Base-by-base conservation (phyloP, 2,888 invertebrate species). In the Hoplodrina blanda region DNA sequence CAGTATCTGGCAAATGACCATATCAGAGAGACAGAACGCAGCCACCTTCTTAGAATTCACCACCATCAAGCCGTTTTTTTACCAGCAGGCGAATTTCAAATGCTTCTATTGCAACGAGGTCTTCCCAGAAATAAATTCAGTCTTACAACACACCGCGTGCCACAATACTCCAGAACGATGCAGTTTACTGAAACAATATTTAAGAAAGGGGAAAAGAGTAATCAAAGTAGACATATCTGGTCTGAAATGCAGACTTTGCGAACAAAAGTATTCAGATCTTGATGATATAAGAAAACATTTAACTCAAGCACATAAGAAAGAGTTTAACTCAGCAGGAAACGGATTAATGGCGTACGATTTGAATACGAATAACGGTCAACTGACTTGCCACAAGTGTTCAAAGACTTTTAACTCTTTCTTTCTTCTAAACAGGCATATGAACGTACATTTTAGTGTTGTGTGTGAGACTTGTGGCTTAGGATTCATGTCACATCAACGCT, bases 1-100 rank as follows among this genome's bases (percentile, higher is more conserved):
- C 50, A 95, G 95, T 85, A 85, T 94, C 55, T 96, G 95, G 95
- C 95, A 95, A 92, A 94, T 95, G 95, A 95, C 95, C 1, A 89
- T 92, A 85, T 92, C 93, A 41, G 95, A 95, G 82, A 85, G 95
- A 60, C 91, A 94, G 80, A 95, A 95, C 79, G 95, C 95, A 11
- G 95, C 95, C 0, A 93, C 93, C 0, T 94, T 95, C 80, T 80
- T 96, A 41, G 94, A 95, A 78, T 86, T 78, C 80, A 95, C 95
- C 0, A 94, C 93, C 2, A 87, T 94, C 76, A 93, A 90, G 76
- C 95, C 95, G 0, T 96, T 96, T 80, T 93, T 91, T 87, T 95
- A 94, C 70, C 94, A 95, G 55, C 95, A 95, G 84, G 95, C 94
- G 0, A 95, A 93, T 85, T 96, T 94, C 78, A 95, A 95, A 83